Conservation (phyloP, 2,113 vertebrate species). For the Elephantulus edwardii region DNA sequence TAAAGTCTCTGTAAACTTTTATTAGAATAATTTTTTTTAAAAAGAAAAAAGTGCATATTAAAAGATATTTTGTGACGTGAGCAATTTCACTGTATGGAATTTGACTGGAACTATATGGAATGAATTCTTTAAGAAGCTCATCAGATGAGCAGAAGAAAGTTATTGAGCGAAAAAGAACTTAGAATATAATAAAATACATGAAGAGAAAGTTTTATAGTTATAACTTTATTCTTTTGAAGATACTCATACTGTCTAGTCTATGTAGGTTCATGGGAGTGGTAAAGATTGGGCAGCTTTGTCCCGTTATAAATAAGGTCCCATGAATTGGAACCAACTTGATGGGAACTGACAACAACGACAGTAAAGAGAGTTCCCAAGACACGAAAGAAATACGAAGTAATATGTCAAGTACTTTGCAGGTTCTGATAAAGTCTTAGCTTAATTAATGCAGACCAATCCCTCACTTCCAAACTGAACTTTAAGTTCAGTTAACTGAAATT, state of each 20-base stretch:
- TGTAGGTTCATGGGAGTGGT: neutral
- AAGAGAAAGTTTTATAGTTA: neutral
- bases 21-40: no score
- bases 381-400: neutral
- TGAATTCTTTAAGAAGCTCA: neutral
- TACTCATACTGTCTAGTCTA: neutral
- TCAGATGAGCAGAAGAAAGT: neutral
- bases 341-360: neutral
- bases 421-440: neutral
- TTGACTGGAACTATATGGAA: neutral
- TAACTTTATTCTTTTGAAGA: constrained; percentile 6
- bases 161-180: neutral
- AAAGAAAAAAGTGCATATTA: no score
- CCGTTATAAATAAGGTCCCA: neutral
- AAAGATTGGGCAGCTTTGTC: neutral
- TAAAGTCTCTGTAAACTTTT: no score
- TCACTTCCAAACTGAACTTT: constrained; percentile 3
- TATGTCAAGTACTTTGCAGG: neutral
- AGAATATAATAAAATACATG: neutral
- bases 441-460: neutral
- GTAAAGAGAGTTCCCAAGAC: neutral
- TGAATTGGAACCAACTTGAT: neutral
- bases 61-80: no score
- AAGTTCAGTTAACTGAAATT: neutral
- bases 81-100: no score